A percentile compares a stretch with the other conserved stretches of the same genome.
Evolutionary conservation across 2,797 vertebrate genomes (phyloP).

Genomic region (Adrianichthys oophorus): DNA sequence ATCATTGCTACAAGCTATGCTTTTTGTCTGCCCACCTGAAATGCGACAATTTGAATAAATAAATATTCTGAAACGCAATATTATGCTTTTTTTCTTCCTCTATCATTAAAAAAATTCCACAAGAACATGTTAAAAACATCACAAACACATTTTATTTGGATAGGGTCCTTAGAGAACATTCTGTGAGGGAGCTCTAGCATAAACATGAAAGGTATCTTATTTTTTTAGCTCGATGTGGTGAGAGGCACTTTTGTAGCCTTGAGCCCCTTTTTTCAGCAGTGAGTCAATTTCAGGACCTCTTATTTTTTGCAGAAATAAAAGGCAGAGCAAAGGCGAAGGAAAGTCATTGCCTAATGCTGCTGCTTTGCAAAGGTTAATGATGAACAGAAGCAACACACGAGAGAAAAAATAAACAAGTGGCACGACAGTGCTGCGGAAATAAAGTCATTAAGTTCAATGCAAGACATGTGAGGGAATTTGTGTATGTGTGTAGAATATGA

Average conservation of each 20-base stretch:
- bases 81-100: no score
- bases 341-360: not conserved
- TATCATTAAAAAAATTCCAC: no score
- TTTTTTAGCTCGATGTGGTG: slow-evolving; percentile 14
- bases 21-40: no score
- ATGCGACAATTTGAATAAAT: no score
- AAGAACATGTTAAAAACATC: no score
- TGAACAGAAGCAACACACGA: slow-evolving; percentile 39
- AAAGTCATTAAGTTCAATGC: slow-evolving; percentile 37
- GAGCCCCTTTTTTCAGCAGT: slow-evolving; percentile 14
- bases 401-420: slow-evolving; percentile 33
- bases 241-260: slow-evolving; percentile 7
- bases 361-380: slow-evolving; percentile 58
- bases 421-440: slow-evolving; percentile 23
- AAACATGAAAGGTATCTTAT: no score
- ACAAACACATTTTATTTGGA: no score
- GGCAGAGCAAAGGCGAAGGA: slow-evolving; percentile 2
- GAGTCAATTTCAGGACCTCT: slow-evolving; percentile 13
- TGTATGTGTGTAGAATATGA: slow-evolving; percentile 24
- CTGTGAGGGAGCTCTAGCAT: no score
- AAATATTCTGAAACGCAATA: no score
- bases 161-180: no score
- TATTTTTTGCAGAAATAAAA: slow-evolving; percentile 24
- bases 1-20: no score
- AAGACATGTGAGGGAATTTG: slow-evolving; percentile 19